Evolutionary conservation across 2,113 vertebrate genomes (phyloP).

Genomic region (Eira barbara): DNA sequence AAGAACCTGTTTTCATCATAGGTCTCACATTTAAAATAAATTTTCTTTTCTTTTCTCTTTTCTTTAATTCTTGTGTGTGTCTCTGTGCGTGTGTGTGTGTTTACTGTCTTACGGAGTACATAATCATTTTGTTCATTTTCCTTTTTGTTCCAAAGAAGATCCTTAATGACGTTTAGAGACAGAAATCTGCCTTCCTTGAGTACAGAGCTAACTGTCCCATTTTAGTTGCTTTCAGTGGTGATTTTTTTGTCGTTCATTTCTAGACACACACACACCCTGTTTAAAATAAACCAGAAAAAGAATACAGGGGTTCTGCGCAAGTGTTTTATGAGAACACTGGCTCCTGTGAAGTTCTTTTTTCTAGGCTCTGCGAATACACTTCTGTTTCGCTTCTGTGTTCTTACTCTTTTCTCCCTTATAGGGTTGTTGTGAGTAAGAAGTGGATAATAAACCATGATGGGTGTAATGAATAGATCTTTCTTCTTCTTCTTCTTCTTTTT

Average conservation of each 20-base stretch:
- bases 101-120: not conserved
- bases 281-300: not conserved
- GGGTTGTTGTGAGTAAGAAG: not conserved
- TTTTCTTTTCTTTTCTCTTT: not conserved
- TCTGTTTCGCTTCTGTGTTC: not conserved
- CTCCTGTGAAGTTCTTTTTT: not conserved
- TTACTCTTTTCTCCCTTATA: not conserved
- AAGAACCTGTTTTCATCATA: not conserved
- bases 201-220: not conserved
- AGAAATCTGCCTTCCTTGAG: not conserved
- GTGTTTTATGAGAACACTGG: not conserved
- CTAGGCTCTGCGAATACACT: not conserved
- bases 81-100: not conserved
- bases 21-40: not conserved
- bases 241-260: not conserved
- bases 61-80: not conserved
- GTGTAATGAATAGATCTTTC: not conserved
- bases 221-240: not conserved
- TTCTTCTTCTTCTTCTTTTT: not conserved
- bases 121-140: not conserved
- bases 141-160: not conserved
- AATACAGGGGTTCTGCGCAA: not conserved
- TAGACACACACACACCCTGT: not conserved
- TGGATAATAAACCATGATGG: not conserved
- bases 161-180: not conserved